Conservation (phyloP, 1,140 invertebrate species). For the Babylonia areolata region DNA sequence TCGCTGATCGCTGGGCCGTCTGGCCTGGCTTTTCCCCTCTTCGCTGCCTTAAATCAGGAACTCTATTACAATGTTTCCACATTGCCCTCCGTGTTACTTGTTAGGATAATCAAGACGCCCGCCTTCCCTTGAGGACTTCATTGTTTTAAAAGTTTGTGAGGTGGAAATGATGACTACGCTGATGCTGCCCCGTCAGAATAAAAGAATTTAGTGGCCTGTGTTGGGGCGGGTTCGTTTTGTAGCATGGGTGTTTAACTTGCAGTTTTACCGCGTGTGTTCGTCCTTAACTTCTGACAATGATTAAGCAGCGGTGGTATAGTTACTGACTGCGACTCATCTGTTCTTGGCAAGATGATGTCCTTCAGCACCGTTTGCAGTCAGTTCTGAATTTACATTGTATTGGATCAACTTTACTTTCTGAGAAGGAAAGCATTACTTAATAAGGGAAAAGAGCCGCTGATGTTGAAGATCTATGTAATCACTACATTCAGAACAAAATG, state of each 20-base stretch:
- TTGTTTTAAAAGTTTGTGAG: not conserved
- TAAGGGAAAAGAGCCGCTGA: too few species aligned
- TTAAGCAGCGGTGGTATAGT: too few species aligned
- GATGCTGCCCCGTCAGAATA: not conserved
- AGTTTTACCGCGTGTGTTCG: not conserved
- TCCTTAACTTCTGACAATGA: not conserved
- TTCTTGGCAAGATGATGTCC: too few species aligned
- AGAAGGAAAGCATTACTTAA: too few species aligned
- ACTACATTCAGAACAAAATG: too few species aligned
- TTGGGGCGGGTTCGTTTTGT: not conserved
- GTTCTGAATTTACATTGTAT: too few species aligned
- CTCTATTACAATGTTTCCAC: conserved; percentile 14
- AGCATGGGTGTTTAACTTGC: not conserved
- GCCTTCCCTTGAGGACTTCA: not conserved
- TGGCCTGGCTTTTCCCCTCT: conserved; percentile 1
- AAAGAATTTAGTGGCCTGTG: not conserved
- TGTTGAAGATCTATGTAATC: too few species aligned
- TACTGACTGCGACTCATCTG: too few species aligned
- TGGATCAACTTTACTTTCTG: too few species aligned
- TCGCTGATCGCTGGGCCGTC: conserved; percentile 10
- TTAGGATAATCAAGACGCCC: conserved; percentile 9
- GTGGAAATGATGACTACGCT: conserved; percentile 18
- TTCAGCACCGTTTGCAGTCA: too few species aligned
- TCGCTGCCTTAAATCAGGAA: conserved; percentile 3
- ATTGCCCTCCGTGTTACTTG: not conserved